Base-by-base conservation (phyloP, 2,797 vertebrate species). In the Channallabes apus region DNA sequence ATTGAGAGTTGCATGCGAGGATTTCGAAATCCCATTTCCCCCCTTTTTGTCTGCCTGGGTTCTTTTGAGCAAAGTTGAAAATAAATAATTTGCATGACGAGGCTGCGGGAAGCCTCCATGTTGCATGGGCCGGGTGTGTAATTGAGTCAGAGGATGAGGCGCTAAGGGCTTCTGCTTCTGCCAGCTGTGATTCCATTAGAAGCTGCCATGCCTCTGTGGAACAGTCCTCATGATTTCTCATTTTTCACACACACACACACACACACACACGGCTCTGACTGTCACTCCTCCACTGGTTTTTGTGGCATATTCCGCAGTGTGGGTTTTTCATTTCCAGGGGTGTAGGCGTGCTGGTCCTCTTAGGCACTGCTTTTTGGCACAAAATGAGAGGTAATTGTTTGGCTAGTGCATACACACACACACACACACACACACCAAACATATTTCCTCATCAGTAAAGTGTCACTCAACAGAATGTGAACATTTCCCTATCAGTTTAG, bases 121-220 rank as follows among this genome's bases (percentile, higher is more conserved):
- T 80, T 56, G 61, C 80, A 79, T 80, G 35, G 80, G 62, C 73
- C 59, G 86, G 68, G 84, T 82, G 87, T 82, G 82, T 84, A 89
- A 90, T 85, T 86, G 82, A 87, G 83, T 78, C 56, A 32, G 85
- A 86, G 88, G 61, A 65, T 17, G 67, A 85, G 83, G 62, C 61
- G 9, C 86, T 62, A 80, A 84, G 84, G 77, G 85, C 67, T 83
- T 80, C 68, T 82, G 77, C 86, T n/a, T 46, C 84, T 87, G 82
- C 78, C 84, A 88, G 86, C 88, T 87, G 86, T 69, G 83, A 88
- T 88, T 89, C 87, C 83, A 86, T 90, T 89, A 90, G 83, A 85
- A 27, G 56, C 72, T 80, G 73, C 80, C 65, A 77, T 79, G 80
- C 77, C 84, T 81, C 84, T 82, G 59, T 87, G 83, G 71, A 67